Percentiles rank a stretch among this genome's conserved stretches.
These are phyloP conservation scores for Colletes collaris DNA, from an alignment of 2,888 invertebrate genomes.

Conservation along the genomic window DNA sequence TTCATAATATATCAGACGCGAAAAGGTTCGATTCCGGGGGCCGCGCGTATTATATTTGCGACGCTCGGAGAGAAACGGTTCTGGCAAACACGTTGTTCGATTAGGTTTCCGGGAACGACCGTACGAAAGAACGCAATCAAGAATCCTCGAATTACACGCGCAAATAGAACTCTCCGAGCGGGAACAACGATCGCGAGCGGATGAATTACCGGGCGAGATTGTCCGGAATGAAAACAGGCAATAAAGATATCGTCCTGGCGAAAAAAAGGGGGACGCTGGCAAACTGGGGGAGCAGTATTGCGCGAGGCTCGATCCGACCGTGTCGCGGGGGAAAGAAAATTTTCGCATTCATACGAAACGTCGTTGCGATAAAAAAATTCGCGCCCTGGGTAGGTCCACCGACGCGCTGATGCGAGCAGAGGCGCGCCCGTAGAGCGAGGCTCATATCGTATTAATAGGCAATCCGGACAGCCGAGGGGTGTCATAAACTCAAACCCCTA, in stretches of 20 bases:
- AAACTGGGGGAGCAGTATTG: neutral
- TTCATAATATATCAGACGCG: too few species aligned
- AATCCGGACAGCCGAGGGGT: slow-evolving; percentile 82
- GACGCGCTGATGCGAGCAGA: slow-evolving; percentile 61
- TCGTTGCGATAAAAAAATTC: slow-evolving; percentile 68
- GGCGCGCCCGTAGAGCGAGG: slow-evolving; percentile 72
- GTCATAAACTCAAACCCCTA: slow-evolving; percentile 83
- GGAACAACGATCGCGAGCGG: slow-evolving; percentile 21
- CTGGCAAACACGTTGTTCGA: neutral
- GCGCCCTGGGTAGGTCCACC: slow-evolving; percentile 52
- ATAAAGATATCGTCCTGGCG: slow-evolving; percentile 50
- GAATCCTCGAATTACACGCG: slow-evolving; percentile 3
- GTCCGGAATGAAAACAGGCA: slow-evolving; percentile 54
- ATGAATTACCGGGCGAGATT: slow-evolving; percentile 52
- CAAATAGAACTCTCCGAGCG: slow-evolving; percentile 15
- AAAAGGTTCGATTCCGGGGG: too few species aligned
- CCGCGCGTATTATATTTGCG: too few species aligned
- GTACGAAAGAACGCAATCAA: neutral
- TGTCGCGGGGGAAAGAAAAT: slow-evolving; percentile 22
- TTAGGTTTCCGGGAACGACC: neutral
- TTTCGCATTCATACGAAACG: slow-evolving; percentile 65
- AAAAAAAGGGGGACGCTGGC: slow-evolving; percentile 12
- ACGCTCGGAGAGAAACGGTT: too few species aligned
- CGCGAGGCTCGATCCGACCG: slow-evolving; percentile 8
- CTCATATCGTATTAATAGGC: slow-evolving; percentile 84